phyloP scores from a whole-genome alignment of 2,888 invertebrate species.

The Abrostola tripartita region DNA sequence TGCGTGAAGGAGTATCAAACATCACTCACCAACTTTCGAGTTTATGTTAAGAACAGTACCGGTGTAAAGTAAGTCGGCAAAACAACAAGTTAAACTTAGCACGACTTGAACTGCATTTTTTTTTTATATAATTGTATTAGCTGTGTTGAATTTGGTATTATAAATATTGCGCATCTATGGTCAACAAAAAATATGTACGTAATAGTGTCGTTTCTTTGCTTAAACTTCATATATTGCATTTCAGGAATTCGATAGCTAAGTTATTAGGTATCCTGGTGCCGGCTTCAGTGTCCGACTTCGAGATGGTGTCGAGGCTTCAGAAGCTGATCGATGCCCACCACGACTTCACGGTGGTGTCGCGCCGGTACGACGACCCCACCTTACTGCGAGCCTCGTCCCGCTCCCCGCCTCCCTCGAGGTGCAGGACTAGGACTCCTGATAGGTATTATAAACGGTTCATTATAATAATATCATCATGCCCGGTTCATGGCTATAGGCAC shows the following conservation, averaged over 20 bases:
- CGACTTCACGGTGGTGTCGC: constrained; percentile 94
- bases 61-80: too few relatives aligned
- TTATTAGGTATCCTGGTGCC: constrained; percentile 91
- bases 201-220: too few relatives aligned
- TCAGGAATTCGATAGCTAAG: constrained; percentile 91
- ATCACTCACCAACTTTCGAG: too few relatives aligned
- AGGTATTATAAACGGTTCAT: constrained; percentile 66
- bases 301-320: constrained; percentile 93
- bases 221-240: constrained; percentile 4
- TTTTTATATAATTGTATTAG: too few relatives aligned
- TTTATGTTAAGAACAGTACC: too few relatives aligned
- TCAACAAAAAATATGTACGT: too few relatives aligned
- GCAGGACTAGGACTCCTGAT: constrained; percentile 87
- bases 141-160: too few relatives aligned
- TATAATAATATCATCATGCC: background rate
- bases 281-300: constrained; percentile 92
- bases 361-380: constrained; percentile 88
- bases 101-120: too few relatives aligned
- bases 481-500: too few relatives aligned
- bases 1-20: too few relatives aligned
- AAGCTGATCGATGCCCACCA: constrained; percentile 95
- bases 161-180: too few relatives aligned
- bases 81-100: too few relatives aligned
- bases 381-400: constrained; percentile 81
- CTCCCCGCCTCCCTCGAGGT: constrained; percentile 84